Base-by-base conservation (phyloP, 1,140 invertebrate species). In the Ctenoplectra terminalis region DNA sequence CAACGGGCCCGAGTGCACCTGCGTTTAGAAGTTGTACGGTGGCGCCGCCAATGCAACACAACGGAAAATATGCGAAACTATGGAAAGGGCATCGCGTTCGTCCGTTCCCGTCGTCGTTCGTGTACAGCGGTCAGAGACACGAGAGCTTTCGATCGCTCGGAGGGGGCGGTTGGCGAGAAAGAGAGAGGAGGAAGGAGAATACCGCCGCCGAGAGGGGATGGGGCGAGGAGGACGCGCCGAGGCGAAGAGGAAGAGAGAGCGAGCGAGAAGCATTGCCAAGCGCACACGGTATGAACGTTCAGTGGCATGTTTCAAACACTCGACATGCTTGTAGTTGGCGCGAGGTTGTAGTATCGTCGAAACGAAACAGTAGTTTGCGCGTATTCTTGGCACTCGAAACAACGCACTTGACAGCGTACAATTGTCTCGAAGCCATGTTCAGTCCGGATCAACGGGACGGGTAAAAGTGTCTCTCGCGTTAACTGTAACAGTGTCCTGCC, bases 241-340 rank as follows among this genome's bases (percentile, higher is more conserved):
- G 72, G 67, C 48, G 46, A 66, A 26, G 50, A 80, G 81, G 72
- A 40, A 77, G 75, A 71, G 81, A 77, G 83, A 78, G 67, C 46
- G 74, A 82, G 58, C 71, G 77, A 83, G 79, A 79, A 72, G 69
- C 71, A 88, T 83, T 78, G 84, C 77, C 77, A 78, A 87, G 87
- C 84, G 90, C 87, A 79, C 87, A 91, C 91, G 81, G 92, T 89
- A 92, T 87, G 89, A 89, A 92, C 89, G 88, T 89, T 71, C 90
- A 90, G 86, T 87, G 90, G 91, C 92, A 93, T 92, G 92, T 92
- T 84, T 90, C 91, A 89, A 92, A 91, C 88, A 89, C 90, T 88
- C 90, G 85, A 89, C 91, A 92, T 93, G 91, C 87, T 91, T 88
- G 88, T 90, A 90, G 90, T 86, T 91, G 88, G 84, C 87, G 88